phyloP scores from a whole-genome alignment of 2,113 vertebrate genomes.

The Thomomys bottae region DNA sequence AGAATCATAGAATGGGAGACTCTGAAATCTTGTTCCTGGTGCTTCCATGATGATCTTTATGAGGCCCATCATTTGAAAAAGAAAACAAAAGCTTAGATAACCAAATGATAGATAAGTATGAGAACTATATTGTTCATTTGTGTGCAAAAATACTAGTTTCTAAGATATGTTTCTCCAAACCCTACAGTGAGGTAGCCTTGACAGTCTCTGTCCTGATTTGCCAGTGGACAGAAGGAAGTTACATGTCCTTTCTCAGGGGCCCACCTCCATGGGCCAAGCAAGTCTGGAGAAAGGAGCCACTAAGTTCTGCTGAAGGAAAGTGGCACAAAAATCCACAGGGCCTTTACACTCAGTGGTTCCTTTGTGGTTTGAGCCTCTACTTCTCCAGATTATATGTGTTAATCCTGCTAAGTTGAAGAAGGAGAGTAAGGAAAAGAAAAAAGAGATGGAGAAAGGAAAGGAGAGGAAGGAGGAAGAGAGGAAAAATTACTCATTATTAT shows the following conservation, averaged over 20 bases:
- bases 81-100: background rate
- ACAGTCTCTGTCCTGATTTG: background rate
- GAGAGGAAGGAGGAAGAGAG: no score
- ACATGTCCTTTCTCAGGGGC: background rate
- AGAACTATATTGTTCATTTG: background rate
- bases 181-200: background rate
- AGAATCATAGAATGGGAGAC: constrained; percentile 45
- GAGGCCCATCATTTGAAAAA: constrained; percentile 42
- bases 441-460: no score
- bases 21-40: constrained; percentile 44
- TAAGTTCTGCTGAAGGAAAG: background rate
- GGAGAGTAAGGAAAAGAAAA: no score
- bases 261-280: accelerated
- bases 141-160: background rate
- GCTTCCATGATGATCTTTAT: constrained; percentile 51
- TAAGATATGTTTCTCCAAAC: background rate
- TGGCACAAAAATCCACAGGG: background rate
- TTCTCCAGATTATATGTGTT: background rate
- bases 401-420: background rate
- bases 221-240: background rate
- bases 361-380: background rate
- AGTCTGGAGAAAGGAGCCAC: background rate
- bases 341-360: background rate
- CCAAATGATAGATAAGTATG: background rate
- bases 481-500: no score